Percentiles rank a stretch among this genome's conserved stretches.
These are phyloP conservation scores for Sebastes minor DNA, from an alignment of 2,797 vertebrate species.

Conservation along the genomic window DNA sequence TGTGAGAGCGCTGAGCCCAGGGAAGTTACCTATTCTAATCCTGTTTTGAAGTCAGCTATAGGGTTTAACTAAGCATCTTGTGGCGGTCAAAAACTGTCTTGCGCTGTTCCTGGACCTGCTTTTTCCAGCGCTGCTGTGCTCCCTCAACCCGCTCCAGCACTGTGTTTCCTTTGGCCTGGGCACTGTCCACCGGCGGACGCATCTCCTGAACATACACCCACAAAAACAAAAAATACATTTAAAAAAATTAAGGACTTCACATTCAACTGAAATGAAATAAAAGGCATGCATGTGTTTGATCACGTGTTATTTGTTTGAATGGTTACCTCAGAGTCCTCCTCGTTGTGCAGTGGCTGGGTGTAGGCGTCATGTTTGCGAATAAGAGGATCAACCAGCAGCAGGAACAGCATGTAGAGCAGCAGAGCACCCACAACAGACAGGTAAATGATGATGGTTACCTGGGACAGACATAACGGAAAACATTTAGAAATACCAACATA, in stretches of 20 bases:
- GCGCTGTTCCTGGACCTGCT: slow-evolving; percentile 96
- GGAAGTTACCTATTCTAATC: slow-evolving; percentile 21
- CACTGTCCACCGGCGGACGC: slow-evolving; percentile 63
- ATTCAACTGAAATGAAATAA: not conserved
- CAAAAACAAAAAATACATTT: not conserved
- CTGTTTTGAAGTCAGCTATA: slow-evolving; percentile 1
- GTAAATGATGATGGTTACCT: slow-evolving; percentile 96
- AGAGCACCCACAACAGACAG: slow-evolving; percentile 92
- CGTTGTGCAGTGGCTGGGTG: slow-evolving; percentile 90
- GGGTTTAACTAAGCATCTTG: slow-evolving; percentile 93
- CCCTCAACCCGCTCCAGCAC: slow-evolving; percentile 94
- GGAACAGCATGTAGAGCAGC: slow-evolving; percentile 95
- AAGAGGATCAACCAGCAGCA: slow-evolving; percentile 93
- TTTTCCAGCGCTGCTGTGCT: slow-evolving; percentile 96
- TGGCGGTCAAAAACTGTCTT: slow-evolving; percentile 96
- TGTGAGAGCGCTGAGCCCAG: slow-evolving; percentile 7
- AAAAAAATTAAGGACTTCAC: not conserved
- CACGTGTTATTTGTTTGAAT: slow-evolving; percentile 2
- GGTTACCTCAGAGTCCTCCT: slow-evolving; percentile 91
- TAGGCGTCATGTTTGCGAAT: slow-evolving; percentile 92
- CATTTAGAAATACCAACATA: not conserved
- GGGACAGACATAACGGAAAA: not conserved
- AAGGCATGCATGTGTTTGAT: not conserved
- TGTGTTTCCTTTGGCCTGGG: slow-evolving; percentile 84
- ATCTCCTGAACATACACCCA: slow-evolving; percentile 81